phyloP scores from a whole-genome alignment of 2,797 vertebrate genomes.

The Coracias cyanogaster region DNA sequence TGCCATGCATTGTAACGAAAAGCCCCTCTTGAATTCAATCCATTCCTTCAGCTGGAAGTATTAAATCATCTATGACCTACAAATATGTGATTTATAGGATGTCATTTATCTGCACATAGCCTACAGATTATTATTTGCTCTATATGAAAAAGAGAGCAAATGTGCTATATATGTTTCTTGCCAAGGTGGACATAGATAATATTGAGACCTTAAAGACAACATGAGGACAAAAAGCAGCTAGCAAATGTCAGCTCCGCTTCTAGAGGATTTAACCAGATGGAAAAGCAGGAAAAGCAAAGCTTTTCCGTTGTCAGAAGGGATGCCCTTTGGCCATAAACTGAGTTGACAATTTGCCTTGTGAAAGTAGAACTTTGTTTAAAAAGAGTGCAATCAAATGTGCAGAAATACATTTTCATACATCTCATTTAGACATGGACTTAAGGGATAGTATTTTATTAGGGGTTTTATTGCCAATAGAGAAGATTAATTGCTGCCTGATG shows the following conservation, averaged over 20 bases:
- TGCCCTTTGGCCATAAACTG: not conserved
- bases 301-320: not conserved
- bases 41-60: not conserved
- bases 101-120: not conserved
- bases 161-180: not conserved
- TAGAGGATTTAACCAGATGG: not conserved
- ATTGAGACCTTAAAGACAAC: not conserved
- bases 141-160: not conserved
- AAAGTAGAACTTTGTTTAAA: not conserved
- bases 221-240: not conserved
- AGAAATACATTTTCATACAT: not conserved
- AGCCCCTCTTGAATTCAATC: not conserved
- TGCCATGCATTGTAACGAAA: no score
- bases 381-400: not conserved
- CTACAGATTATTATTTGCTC: not conserved
- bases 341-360: not conserved
- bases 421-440: not conserved
- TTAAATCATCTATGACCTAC: not conserved
- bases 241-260: not conserved
- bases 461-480: not conserved
- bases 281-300: not conserved
- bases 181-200: not conserved
- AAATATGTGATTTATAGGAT: not conserved
- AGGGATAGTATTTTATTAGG: not conserved
- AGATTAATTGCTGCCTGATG: not conserved